phyloP scores from a whole-genome alignment of 2,113 vertebrate genomes.

The Pipra filicauda region DNA sequence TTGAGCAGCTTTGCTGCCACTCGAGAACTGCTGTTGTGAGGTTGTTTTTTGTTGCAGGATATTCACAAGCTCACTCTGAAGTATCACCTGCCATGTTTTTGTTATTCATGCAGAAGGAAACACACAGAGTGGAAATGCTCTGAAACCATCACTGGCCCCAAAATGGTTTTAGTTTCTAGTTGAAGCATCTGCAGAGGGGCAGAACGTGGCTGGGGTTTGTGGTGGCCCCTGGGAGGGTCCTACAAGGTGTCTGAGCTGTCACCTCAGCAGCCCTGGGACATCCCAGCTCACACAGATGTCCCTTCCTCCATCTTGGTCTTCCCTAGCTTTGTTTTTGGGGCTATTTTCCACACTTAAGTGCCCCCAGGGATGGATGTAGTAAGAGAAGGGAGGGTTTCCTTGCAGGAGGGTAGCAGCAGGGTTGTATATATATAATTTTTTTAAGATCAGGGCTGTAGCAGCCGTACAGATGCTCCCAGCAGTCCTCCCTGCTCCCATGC shows the following conservation, averaged over 20 bases:
- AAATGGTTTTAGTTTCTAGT: fast-evolving
- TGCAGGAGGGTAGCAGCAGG: background rate
- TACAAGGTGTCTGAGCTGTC: background rate
- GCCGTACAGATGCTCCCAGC: background rate
- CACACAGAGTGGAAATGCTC: background rate
- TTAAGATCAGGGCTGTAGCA: background rate
- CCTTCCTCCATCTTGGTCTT: background rate
- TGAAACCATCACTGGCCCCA: background rate
- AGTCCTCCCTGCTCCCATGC: fast-evolving
- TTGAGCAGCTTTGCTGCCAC: background rate
- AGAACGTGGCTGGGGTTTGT: fast-evolving
- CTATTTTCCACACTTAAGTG: background rate
- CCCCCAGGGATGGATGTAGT: background rate
- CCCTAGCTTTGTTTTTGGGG: background rate
- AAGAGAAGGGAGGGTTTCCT: background rate
- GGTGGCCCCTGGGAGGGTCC: background rate
- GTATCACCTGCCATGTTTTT: background rate
- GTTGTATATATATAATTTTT: background rate
- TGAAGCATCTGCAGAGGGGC: background rate
- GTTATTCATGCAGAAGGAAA: background rate
- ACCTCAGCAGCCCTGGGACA: background rate
- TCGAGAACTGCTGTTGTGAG: fast-evolving
- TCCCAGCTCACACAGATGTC: background rate
- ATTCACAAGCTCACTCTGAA: fast-evolving
- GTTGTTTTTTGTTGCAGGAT: fast-evolving